Evolutionary conservation across 2,113 vertebrate genomes (phyloP).

Genomic region (Tetrao urogallus): DNA sequence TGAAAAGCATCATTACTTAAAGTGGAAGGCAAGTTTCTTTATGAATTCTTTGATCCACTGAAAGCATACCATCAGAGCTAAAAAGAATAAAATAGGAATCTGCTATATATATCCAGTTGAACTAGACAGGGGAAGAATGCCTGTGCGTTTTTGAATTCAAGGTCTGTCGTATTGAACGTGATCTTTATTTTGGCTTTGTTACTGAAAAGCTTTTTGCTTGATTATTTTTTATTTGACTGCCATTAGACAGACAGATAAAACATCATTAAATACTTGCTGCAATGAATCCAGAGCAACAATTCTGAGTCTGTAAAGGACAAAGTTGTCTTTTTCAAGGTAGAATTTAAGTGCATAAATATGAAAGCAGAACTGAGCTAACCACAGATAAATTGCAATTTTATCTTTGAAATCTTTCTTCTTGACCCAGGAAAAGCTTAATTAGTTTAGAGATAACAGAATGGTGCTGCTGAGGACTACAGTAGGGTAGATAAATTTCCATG

Average conservation of each 20-base stretch:
- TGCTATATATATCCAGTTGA: neutral
- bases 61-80: neutral
- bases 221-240: neutral
- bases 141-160: neutral
- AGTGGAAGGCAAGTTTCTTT: neutral
- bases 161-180: neutral
- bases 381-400: neutral
- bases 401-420: neutral
- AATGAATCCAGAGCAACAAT: neutral
- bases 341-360: conserved; percentile 8
- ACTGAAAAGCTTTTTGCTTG: conserved; percentile 19
- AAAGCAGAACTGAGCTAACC: neutral
- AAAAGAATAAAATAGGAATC: neutral
- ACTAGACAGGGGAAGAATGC: neutral
- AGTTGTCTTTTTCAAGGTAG: neutral
- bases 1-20: neutral
- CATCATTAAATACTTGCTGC: neutral
- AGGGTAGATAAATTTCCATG: neutral
- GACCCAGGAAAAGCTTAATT: neutral
- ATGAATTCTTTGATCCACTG: neutral
- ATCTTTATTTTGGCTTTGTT: neutral
- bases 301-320: neutral
- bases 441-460: neutral
- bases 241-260: neutral
- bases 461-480: neutral